Base-by-base conservation (phyloP, 2,113 vertebrate species). In the Hoplias malabaricus region DNA sequence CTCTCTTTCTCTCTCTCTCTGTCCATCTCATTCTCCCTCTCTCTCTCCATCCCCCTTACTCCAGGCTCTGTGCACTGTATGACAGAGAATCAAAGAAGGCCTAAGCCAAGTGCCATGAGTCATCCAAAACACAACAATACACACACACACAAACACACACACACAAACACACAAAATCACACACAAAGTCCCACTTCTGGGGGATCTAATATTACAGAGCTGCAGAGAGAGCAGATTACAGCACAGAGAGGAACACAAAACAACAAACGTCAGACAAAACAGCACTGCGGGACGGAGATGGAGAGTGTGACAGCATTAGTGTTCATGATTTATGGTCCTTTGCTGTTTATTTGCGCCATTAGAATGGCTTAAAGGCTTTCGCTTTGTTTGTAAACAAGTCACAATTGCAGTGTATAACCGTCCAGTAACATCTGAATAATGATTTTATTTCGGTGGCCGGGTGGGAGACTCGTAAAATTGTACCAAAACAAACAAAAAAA, bases 61-160 rank as follows among this genome's bases (percentile, higher is more conserved):
- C 33, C 38, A 19, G 21, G 29, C 38, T 77, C 69, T 61, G 23
- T 34, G 50, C 68, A 67, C 56, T 59, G n/a, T n/a, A 74, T 63
- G 34, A 68, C 65, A 74, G 36, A 62, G 16, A 59, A 67, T 62
- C 43, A 73, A 59, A 54, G 23, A 0, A 31, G 61, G 61, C 67
- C 79, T 48, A 25, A 70, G 27, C 56, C 61, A 66, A 23, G 31
- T 57, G 59, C 50, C 23, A 12, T 77, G 80, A 82, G 62, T 69
- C 63, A 62, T 59, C 21, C 63, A 53, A 54, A 69, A 78, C 42
- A 38, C 53, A 76, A 63, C 72, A 40, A 21, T 19, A 16, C 46
- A 50, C 3, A 61, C 36, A 27, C 27, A 67, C 38, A n/a, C n/a
- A n/a, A 50, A 50, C 34, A 31, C 63, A 25, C 29, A 34, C 13